Base-by-base conservation (phyloP, 2,888 invertebrate species). In the Caprella mutica region DNA sequence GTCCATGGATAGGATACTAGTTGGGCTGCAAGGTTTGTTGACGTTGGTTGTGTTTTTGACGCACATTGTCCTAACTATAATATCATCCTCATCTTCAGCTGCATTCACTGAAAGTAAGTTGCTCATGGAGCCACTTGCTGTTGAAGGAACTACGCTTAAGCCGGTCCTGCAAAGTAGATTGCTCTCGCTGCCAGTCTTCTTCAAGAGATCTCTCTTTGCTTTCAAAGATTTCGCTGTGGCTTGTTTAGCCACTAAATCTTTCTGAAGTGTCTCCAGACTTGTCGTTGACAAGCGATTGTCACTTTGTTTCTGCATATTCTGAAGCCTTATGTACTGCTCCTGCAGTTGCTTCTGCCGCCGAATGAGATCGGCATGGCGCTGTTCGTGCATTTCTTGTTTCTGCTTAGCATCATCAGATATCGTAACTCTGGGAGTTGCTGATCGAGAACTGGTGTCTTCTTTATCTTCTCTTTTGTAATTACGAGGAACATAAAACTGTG, bases 251-350 rank as follows among this genome's bases (percentile, higher is more conserved):
- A n/a, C n/a, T n/a, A n/a, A n/a, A n/a, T 46, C 46, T 17, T 46
- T 30, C 27, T 27, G 30, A n/a, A 46, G 30, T 21, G 27, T 21
- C 42, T 59, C 59, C 19, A 64, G 56, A 38, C 56, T 61, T 35
- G 54, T 51, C 6, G 55, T 59, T 9, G 55, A 46, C 14, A 57
- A 44, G 2, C 60, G 54, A n/a, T 53, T 57, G 14, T 58, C 59
- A 9, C 55, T 51, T 30, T n/a, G n/a, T n/a, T 55, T 56, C 52
- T 90, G 90, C 65, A 91, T 79, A 75, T 87, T 85, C 71, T 92
- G 91, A 59, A 92, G 75, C 23, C 91, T 80, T 19, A 88, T 86
- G 72, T 91, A 92, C 71, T 92, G 92, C 69, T 92, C 91, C 71
- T 92, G 91, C 21, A 92, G 76, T 19, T 87, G 84, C 68, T 83